These are phyloP conservation scores for Stomatorhinus ivindoensis DNA, from an alignment of 2,113 vertebrate genomes.

Conservation along the genomic window DNA sequence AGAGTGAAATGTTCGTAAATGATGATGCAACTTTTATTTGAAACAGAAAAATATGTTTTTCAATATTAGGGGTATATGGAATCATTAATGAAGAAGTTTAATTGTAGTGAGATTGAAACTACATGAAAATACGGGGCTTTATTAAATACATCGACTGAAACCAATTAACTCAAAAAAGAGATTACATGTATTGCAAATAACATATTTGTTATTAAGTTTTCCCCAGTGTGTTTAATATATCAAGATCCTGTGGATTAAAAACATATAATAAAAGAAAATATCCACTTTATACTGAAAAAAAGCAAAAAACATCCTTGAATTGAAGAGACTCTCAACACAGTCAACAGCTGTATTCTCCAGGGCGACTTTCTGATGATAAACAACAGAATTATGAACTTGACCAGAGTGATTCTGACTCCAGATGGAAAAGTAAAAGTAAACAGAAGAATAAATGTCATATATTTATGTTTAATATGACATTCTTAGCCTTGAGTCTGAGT, in stretches of 20 bases:
- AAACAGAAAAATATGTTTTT: neutral
- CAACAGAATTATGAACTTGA: neutral
- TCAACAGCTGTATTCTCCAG: neutral
- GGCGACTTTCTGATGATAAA: neutral
- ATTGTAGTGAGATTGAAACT: neutral
- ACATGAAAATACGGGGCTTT: neutral
- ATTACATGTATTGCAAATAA: neutral
- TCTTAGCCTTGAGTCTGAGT: neutral
- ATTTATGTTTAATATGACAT: neutral
- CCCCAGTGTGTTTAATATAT: neutral
- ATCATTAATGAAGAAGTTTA: neutral
- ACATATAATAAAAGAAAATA: neutral
- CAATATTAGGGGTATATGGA: neutral
- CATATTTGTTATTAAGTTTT: neutral
- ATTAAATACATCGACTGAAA: neutral
- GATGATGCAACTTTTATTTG: neutral
- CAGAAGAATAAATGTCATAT: neutral
- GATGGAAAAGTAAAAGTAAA: neutral
- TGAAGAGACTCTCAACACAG: neutral
- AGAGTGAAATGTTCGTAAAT: neutral
- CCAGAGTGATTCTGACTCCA: neutral
- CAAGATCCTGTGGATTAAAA: neutral
- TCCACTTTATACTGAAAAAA: neutral
- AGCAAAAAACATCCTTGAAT: neutral
- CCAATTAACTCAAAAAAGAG: neutral